Conservation (phyloP, 2,113 vertebrate genomes). For the Hippocampus barbouri region DNA sequence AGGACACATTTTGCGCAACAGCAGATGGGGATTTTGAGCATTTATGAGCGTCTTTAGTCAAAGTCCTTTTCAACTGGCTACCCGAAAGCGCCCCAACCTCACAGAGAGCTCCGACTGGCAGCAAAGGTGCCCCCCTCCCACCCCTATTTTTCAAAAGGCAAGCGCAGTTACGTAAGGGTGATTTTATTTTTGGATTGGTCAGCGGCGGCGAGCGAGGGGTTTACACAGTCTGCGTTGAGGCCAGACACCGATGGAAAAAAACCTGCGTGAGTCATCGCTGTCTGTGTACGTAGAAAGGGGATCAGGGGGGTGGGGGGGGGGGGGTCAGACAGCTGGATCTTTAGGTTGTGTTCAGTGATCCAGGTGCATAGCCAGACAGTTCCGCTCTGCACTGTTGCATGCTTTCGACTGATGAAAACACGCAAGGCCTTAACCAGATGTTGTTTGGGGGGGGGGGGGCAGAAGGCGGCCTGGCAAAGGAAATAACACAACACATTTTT, state of each 20-base stretch:
- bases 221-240: constrained; percentile 36
- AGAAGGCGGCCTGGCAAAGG: constrained; percentile 2
- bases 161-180: constrained; percentile 41
- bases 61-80: constrained; percentile 36
- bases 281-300: constrained; percentile 14
- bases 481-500: neutral
- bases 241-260: constrained; percentile 41
- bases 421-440: constrained; percentile 26
- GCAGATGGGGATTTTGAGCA: constrained; percentile 33
- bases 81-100: too few species aligned
- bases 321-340: constrained; percentile 22
- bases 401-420: constrained; percentile 32
- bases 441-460: neutral
- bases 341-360: constrained; percentile 5
- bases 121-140: constrained; percentile 24
- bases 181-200: constrained; percentile 38
- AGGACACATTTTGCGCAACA: constrained; percentile 32
- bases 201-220: constrained; percentile 20
- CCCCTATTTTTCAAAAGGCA: constrained; percentile 4
- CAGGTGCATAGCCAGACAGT: constrained; percentile 31
- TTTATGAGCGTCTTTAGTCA: constrained; percentile 11
- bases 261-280: constrained; percentile 30
- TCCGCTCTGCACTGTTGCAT: constrained; percentile 21
- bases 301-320: neutral
- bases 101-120: constrained; percentile 4